A percentile compares a stretch with the other conserved stretches of the same genome.
These are phyloP conservation scores for Sphenodon punctatus DNA, from an alignment of 2,797 vertebrate genomes.

Conservation along the genomic window DNA sequence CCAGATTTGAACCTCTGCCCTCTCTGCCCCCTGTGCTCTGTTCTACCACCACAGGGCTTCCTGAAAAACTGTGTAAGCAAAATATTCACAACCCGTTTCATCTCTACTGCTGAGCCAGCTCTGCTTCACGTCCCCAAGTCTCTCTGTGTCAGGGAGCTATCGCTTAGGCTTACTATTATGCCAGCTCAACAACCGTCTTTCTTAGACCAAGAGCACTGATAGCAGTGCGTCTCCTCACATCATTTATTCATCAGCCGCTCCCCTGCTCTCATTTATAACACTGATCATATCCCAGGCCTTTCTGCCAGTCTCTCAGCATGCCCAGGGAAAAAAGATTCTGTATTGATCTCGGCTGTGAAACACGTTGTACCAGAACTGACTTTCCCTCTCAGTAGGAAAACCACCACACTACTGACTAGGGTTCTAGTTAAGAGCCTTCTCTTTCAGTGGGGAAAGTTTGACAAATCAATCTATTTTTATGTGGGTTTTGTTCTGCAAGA, in stretches of 20 bases:
- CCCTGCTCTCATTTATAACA: not conserved
- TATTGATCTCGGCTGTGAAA: not conserved
- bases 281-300: not conserved
- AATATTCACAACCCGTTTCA: too few relatives aligned
- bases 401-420: not conserved
- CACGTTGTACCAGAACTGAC: not conserved
- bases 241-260: not conserved
- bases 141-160: too few relatives aligned
- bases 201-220: accelerated
- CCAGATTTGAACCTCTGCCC: too few relatives aligned
- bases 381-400: not conserved
- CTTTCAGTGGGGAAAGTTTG: not conserved
- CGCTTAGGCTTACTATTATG: too few relatives aligned
- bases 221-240: not conserved
- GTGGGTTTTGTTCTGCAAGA: not conserved
- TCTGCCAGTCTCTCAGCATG: not conserved
- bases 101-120: too few relatives aligned
- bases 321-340: not conserved
- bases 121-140: too few relatives aligned
- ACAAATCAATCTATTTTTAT: not conserved
- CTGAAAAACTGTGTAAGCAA: too few relatives aligned
- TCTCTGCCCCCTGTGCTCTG: too few relatives aligned
- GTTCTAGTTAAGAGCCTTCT: not conserved
- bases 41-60: too few relatives aligned
- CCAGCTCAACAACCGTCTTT: too few relatives aligned